These are phyloP conservation scores for Macroramphosus scolopax DNA, from an alignment of 2,797 vertebrate genomes.

Conservation along the genomic window DNA sequence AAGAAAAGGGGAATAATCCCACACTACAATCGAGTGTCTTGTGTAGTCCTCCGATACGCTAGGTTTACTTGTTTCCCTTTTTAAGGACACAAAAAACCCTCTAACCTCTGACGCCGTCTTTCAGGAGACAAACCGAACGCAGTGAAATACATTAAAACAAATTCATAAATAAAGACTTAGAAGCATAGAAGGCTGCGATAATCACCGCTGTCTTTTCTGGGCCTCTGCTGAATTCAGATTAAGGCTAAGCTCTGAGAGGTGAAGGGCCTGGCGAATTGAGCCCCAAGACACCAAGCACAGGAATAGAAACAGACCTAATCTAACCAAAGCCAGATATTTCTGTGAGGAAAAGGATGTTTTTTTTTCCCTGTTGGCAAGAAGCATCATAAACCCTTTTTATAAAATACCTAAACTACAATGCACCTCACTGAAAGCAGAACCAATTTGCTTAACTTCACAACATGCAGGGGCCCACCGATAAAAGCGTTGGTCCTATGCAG, in stretches of 20 bases:
- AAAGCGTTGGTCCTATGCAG: constrained; percentile 62
- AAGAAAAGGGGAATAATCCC: no score
- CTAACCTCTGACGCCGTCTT: constrained; percentile 56
- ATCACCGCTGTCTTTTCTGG: constrained; percentile 65
- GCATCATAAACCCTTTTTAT: constrained; percentile 75
- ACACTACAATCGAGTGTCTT: no score
- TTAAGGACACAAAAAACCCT: constrained; percentile 18
- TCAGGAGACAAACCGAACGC: constrained; percentile 51
- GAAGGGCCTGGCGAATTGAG: constrained; percentile 78
- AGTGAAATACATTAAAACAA: constrained; percentile 63
- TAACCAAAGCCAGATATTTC: constrained; percentile 79
- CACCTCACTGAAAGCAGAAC: constrained; percentile 76
- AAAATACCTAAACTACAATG: constrained; percentile 65
- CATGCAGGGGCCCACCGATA: constrained; percentile 63
- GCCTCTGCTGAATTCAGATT: constrained; percentile 76
- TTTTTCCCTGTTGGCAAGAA: constrained; percentile 71
- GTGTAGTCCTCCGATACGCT: no score
- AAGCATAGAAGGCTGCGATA: constrained; percentile 63
- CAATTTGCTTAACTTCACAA: constrained; percentile 80
- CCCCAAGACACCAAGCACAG: constrained; percentile 65
- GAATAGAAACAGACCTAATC: constrained; percentile 81
- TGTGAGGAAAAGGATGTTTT: constrained; percentile 72
- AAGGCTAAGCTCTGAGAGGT: constrained; percentile 75
- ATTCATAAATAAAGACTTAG: constrained; percentile 71
- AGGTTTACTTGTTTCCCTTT: no score